These are phyloP conservation scores for Leptodactylus fuscus DNA, from an alignment of 2,113 vertebrate genomes.

Conservation along the genomic window DNA sequence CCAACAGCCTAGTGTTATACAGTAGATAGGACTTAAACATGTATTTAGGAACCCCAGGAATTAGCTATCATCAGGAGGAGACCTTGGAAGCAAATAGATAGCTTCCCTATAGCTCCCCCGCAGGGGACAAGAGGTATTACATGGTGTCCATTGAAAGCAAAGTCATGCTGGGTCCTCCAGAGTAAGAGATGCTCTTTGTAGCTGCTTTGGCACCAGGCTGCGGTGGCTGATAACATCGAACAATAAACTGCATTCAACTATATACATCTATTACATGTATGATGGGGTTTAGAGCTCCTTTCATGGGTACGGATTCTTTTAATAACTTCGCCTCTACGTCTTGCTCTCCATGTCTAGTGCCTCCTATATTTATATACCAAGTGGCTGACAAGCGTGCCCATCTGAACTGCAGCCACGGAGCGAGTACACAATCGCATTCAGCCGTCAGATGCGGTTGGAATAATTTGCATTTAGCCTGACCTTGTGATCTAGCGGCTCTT, in stretches of 20 bases:
- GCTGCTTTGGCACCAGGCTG: too few species aligned
- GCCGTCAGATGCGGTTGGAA: constrained; percentile 10
- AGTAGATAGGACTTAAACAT: background rate
- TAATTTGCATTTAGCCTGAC: constrained; percentile 1
- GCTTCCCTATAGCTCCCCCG: background rate
- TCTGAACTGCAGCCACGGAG: background rate
- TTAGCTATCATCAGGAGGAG: background rate
- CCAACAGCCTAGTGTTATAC: background rate
- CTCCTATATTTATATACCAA: background rate
- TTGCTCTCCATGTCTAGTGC: too few species aligned
- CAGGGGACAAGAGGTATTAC: background rate
- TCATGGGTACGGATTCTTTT: too few species aligned
- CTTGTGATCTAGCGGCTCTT: background rate
- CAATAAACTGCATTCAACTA: too few species aligned
- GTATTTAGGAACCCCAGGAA: too few species aligned
- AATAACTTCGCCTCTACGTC: too few species aligned
- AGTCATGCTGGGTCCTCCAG: too few species aligned
- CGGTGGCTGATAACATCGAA: too few species aligned
- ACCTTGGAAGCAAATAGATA: background rate
- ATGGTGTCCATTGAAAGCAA: background rate
- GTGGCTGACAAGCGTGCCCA: background rate
- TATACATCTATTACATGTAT: too few species aligned
- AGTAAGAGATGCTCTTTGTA: too few species aligned
- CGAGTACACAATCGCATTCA: background rate
- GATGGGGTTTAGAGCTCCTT: too few species aligned